phyloP scores from a whole-genome alignment of 2,888 invertebrate genomes.

The Gymnosoma rotundatum region DNA sequence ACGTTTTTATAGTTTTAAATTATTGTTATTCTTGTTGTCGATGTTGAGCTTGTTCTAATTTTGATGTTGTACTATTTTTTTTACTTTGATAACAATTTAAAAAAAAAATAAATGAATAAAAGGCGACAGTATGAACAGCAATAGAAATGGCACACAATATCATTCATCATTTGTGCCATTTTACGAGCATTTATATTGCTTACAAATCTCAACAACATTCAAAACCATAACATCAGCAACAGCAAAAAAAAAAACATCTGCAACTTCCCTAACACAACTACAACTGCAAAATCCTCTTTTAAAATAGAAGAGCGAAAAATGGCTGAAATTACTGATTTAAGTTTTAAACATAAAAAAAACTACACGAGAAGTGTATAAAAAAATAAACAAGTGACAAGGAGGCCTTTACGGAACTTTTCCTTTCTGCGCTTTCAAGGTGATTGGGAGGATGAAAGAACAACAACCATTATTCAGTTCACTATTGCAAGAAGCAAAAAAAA shows the following conservation, averaged over 20 bases:
- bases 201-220: slow-evolving; percentile 70
- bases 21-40: slow-evolving; percentile 20
- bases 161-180: slow-evolving; percentile 71
- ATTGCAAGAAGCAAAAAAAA: slow-evolving; percentile 7
- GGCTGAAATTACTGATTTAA: neutral
- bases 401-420: slow-evolving; percentile 14
- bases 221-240: slow-evolving; percentile 45
- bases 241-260: neutral
- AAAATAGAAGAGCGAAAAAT: slow-evolving; percentile 38
- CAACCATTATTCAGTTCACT: slow-evolving; percentile 37
- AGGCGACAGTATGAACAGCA: slow-evolving; percentile 27
- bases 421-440: neutral
- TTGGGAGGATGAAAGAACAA: neutral
- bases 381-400: slow-evolving; percentile 69
- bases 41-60: slow-evolving; percentile 44
- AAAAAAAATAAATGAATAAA: slow-evolving; percentile 8
- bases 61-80: slow-evolving; percentile 28
- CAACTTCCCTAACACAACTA: slow-evolving; percentile 1
- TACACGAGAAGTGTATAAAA: slow-evolving; percentile 63
- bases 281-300: slow-evolving; percentile 13
- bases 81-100: neutral
- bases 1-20: slow-evolving; percentile 33
- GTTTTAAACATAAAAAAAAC: slow-evolving; percentile 35
- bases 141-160: slow-evolving; percentile 44
- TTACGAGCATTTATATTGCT: slow-evolving; percentile 69